phyloP scores from a whole-genome alignment of 2,797 vertebrate species.

The Apodemus agrarius region DNA sequence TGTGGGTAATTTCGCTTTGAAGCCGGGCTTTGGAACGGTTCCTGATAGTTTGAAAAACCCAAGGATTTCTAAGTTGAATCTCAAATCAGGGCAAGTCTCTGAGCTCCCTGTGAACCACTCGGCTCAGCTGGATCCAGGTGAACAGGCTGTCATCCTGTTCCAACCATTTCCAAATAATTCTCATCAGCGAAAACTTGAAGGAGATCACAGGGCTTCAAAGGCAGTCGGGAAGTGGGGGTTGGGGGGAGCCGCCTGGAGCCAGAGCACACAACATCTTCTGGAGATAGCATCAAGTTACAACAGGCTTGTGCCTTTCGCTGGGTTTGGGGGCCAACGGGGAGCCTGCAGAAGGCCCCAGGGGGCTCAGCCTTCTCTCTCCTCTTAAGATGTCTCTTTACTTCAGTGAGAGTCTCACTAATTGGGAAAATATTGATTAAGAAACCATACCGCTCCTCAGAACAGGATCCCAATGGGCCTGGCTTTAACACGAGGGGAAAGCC shows the following conservation, averaged over 20 bases:
- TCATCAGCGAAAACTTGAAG: not conserved
- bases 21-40: constrained; percentile 61
- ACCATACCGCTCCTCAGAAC: constrained; percentile 1
- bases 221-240: not conserved
- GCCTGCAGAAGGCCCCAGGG: not conserved
- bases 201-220: constrained; percentile 28
- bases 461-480: not conserved
- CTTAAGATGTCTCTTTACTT: constrained; percentile 53
- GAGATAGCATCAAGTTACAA: constrained; percentile 28
- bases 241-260: not conserved
- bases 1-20: constrained; percentile 65
- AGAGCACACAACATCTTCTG: not conserved
- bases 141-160: constrained; percentile 48
- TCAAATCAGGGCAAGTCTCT: constrained; percentile 63
- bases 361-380: not conserved
- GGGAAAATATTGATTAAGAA: constrained; percentile 71
- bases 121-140: constrained; percentile 42
- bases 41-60: constrained; percentile 57
- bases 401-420: constrained; percentile 60
- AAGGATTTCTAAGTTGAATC: constrained; percentile 64
- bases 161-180: constrained; percentile 45
- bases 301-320: constrained; percentile 21
- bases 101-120: not conserved
- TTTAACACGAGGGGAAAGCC: not conserved
- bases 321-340: not conserved